Evolutionary conservation across 2,888 invertebrate species (phyloP), one percentile per base, ranked within the genome.

Genomic region (Nomada flava): DNA sequence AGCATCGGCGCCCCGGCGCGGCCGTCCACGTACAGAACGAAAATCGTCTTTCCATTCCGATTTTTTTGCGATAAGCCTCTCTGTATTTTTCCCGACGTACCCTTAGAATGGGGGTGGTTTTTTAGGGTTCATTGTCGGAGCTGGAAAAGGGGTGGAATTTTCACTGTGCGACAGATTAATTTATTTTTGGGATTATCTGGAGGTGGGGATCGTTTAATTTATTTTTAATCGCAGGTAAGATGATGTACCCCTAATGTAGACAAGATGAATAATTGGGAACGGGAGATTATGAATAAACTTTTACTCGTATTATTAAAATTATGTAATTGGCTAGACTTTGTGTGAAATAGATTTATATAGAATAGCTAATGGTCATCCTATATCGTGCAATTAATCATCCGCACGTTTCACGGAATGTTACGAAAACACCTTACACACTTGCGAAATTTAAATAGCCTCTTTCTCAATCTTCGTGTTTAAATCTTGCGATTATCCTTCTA

Each of bases 161-260:
- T 91, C 90, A 7, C 36, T 36, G 36, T 7, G 13, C 20, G 55
- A 10, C 18, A 90, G 89, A 89, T 86, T 89, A 89, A 91, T 89
- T 70, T 29, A 59, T 36, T 13, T 69, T 11, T 0, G 0, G 67
- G 15, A 15, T 23, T 53, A 42, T 47, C 29, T 4, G 4, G 20
- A 2, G 2, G 9, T 15, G 5, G 2, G 3, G 11, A 9, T 15
- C 0, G 47, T 29, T 29, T 59, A 7, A 2, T 0, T 44, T 15
- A 29, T 1, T 15, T 59, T 36, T 2, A 57, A 26, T 26, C 26
- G 26, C 26, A 26, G 26, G 3, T 7, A 26, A 26, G 57, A 57
- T 18, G 7, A 5, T 5, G 36, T 57, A 29, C 57, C 15, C 57
- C 15, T 29, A 26, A 29, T 26, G 57, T 5, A 36, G 36, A 7